These are phyloP conservation scores for Rutilus rutilus DNA, from an alignment of 2,113 vertebrate species.

Conservation along the genomic window DNA sequence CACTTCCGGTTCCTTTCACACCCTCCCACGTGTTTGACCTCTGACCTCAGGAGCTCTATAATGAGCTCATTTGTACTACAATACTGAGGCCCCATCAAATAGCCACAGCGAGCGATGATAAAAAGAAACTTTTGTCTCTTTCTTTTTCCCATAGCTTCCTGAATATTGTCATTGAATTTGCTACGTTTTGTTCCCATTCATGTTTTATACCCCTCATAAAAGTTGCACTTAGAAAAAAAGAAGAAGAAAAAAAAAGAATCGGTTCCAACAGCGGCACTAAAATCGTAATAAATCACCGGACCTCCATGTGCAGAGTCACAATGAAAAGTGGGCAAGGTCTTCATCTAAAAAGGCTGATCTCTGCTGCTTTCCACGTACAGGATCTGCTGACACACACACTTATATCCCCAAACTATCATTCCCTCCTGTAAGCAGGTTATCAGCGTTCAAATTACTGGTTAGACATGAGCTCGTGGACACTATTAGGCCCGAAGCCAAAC, in stretches of 20 bases:
- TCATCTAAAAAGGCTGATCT: slow-evolving; percentile 8
- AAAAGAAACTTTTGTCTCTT: slow-evolving; percentile 66
- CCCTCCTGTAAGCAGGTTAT: background rate
- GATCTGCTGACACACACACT: background rate
- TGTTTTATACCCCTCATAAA: slow-evolving; percentile 14
- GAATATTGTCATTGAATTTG: slow-evolving; percentile 26
- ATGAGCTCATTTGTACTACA: slow-evolving; percentile 53
- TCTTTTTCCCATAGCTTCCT: slow-evolving; percentile 45
- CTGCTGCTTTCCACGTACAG: background rate
- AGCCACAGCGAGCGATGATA: background rate
- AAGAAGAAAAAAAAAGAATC: background rate
- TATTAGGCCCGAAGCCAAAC: background rate
- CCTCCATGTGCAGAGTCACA: background rate
- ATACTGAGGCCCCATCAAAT: slow-evolving; percentile 22
- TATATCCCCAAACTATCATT: background rate
- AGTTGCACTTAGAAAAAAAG: background rate
- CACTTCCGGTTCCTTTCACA: slow-evolving; percentile 67
- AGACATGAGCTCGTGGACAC: slow-evolving; percentile 17
- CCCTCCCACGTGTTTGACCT: slow-evolving; percentile 61
- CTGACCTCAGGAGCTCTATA: slow-evolving; percentile 54
- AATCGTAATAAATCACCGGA: background rate
- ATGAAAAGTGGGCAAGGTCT: background rate
- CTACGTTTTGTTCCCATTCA: slow-evolving; percentile 18
- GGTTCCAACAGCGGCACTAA: background rate
- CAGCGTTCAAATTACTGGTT: background rate